Evolutionary conservation across 37 sponge, comb jelly and placozoan genomes (phyloP).

Genomic region (Theonella swinhoei): DNA sequence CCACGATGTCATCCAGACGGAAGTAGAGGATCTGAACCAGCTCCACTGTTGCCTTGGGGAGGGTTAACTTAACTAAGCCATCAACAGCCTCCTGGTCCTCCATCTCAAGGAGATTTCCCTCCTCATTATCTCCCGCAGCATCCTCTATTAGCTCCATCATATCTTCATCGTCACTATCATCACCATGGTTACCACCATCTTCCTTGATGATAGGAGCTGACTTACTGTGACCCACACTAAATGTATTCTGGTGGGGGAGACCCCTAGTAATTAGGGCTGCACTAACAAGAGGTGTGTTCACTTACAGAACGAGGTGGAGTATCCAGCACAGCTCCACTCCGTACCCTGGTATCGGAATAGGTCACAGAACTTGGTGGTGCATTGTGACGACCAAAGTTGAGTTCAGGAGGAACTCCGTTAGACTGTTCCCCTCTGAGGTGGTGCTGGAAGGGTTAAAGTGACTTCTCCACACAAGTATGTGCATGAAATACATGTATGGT

Average conservation of each 20-base stretch:
- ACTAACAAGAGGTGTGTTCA: too few relatives aligned
- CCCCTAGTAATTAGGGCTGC: too few relatives aligned
- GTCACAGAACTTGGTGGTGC: not conserved
- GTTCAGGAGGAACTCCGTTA: not conserved
- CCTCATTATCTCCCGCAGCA: not conserved
- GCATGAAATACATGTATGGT: too few relatives aligned
- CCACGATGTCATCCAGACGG: constrained; percentile 49
- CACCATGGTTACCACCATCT: not conserved
- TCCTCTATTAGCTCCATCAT: not conserved
- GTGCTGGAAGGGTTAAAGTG: too few relatives aligned
- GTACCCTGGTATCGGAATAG: too few relatives aligned
- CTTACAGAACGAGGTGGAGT: too few relatives aligned
- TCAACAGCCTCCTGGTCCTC: not conserved
- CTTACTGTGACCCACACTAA: not conserved
- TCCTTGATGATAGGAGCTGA: not conserved
- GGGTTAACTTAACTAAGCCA: constrained; percentile 4
- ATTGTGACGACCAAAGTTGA: not conserved
- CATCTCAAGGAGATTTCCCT: not conserved
- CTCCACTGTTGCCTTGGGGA: constrained; percentile 17
- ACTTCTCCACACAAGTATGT: too few relatives aligned
- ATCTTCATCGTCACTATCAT: not conserved
- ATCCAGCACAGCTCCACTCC: too few relatives aligned
- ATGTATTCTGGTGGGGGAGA: too few relatives aligned
- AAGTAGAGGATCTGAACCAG: constrained; percentile 25
- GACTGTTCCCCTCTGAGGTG: not conserved